Percentiles rank a stretch among this genome's conserved stretches.
These are phyloP conservation scores for Nasonovia ribisnigri DNA, from an alignment of 2,888 invertebrate genomes.

Conservation along the genomic window DNA sequence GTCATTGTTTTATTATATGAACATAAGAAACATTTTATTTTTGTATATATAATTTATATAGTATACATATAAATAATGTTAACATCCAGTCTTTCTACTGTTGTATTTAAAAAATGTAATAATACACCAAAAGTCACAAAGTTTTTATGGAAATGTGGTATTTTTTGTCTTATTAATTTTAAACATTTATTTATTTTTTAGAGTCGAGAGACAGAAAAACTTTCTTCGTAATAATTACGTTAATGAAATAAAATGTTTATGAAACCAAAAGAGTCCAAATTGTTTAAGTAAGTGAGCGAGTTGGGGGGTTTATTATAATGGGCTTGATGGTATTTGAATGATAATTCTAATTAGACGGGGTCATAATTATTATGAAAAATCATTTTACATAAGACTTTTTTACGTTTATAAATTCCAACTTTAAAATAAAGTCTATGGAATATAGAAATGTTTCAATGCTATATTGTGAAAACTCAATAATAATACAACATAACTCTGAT, in stretches of 20 bases:
- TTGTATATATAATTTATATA: background rate
- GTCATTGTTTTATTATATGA: constrained; percentile 25
- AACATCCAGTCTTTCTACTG: background rate
- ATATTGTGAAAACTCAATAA: background rate
- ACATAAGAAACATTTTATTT: background rate
- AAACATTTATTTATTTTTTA: background rate
- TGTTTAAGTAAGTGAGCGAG: background rate
- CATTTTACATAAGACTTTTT: background rate
- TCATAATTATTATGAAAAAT: constrained; percentile 11
- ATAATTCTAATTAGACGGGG: constrained; percentile 1
- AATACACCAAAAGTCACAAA: background rate
- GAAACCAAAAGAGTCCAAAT: constrained; percentile 9
- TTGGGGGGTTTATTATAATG: background rate
- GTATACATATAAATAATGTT: background rate
- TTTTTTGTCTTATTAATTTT: background rate
- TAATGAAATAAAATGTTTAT: background rate
- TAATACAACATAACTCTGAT: background rate
- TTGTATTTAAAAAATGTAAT: background rate
- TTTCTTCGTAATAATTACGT: background rate
- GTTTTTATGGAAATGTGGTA: background rate
- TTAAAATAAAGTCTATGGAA: background rate
- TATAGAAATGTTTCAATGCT: background rate
- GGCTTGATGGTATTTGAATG: background rate
- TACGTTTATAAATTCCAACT: background rate
- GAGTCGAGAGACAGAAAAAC: background rate